Conservation (phyloP, 2,113 vertebrate genomes). For the Hyperoodon ampullatus region DNA sequence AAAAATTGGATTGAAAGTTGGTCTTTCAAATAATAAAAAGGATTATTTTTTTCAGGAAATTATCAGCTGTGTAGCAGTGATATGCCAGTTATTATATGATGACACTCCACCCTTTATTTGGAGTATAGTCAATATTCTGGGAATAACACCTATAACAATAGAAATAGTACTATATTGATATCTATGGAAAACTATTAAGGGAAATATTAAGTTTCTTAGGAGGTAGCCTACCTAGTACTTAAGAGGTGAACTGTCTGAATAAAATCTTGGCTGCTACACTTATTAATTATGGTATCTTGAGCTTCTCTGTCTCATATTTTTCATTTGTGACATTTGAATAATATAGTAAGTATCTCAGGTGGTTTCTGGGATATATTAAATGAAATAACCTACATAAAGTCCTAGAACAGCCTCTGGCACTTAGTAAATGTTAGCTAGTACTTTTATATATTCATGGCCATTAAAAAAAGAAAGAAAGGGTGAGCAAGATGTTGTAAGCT, state of each 20-base stretch:
- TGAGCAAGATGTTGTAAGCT: neutral
- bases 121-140: neutral
- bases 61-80: neutral
- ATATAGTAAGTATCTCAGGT: neutral
- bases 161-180: neutral
- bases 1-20: neutral
- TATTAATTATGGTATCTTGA: neutral
- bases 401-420: neutral
- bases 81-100: neutral
- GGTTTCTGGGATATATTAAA: neutral
- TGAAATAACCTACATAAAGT: neutral
- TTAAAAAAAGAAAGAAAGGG: neutral
- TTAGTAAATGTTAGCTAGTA: neutral
- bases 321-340: neutral
- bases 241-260: neutral
- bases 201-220: neutral
- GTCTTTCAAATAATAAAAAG: neutral
- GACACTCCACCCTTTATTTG: neutral
- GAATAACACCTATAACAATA: neutral
- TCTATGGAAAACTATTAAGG: neutral
- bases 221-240: neutral
- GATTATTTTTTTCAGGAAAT: neutral
- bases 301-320: neutral
- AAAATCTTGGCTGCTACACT: neutral
- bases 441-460: neutral